Evolutionary conservation across 2,113 vertebrate genomes (phyloP), one percentile per base, ranked within the genome.

Genomic region (Petroica traversi): DNA sequence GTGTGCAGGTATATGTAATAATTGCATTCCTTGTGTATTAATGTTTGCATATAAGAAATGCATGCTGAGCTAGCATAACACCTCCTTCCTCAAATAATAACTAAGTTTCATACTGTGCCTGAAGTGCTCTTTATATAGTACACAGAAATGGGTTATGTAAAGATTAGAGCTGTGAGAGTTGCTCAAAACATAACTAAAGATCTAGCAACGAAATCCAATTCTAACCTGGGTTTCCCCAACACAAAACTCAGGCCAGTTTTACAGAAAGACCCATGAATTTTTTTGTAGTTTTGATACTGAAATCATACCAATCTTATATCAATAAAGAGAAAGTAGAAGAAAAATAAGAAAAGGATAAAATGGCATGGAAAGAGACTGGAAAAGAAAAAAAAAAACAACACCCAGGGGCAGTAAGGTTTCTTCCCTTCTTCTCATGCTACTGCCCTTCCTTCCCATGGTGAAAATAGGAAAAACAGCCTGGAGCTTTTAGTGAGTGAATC

Each of bases 51-150:
- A 88, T 95, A 94, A 89, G 91, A 96, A 97, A 94, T 40, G 78
- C 95, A 95, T 84, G 90, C 95, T 96, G 96, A 97, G 95, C 91
- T 96, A 94, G 74, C 85, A 92, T 58, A 85, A 79, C 86, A 85
- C 95, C 96, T 90, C 93, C 93, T 89, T 93, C 92, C 92, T 95
- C 88, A 96, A 96, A 96, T 94, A 97, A 96, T 85, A 96, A 91
- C 88, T 80, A 95, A 94, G 72, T 96, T 95, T 94, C 90, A 96
- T 84, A 95, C 95, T 96, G 93, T 95, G 95, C 78, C 87, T 96
- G 85, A 97, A 97, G 94, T 95, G 85, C 75, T 97, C 89, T 96
- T 97, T 96, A 96, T 96, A 96, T 87, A 93, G 93, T 93, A 90
- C 88, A 86, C 86, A 97, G 90, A 95, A 97, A 96, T 74, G 76